Conservation (phyloP, 2,113 vertebrate genomes). For the Burhinus oedicnemus region DNA sequence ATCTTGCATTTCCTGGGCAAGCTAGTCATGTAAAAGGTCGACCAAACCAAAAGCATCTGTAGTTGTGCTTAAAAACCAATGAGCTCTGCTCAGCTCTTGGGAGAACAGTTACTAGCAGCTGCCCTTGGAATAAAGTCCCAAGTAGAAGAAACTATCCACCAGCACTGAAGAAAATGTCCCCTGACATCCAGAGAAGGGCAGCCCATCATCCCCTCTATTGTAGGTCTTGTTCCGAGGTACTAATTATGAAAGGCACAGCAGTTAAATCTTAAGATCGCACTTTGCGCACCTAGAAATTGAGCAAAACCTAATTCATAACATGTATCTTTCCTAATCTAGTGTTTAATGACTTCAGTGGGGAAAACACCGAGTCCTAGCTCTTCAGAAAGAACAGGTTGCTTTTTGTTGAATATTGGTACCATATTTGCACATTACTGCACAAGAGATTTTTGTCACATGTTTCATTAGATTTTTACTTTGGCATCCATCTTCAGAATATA, state of each 20-base stretch:
- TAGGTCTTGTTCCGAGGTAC: not conserved
- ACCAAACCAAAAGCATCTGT: not conserved
- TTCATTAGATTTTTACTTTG: constrained; percentile 38
- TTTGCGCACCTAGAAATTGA: not conserved
- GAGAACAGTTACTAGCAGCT: not conserved
- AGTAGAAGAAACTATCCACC: not conserved
- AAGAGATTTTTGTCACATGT: not conserved
- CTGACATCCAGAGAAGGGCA: not conserved
- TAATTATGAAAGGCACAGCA: not conserved
- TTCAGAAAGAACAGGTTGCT: not conserved
- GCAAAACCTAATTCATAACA: not conserved
- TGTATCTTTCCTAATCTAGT: not conserved
- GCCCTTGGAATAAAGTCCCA: not conserved
- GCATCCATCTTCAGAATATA: constrained; percentile 23
- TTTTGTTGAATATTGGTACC: not conserved
- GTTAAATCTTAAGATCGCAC: not conserved
- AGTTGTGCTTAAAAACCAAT: not conserved
- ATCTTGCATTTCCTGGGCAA: not conserved
- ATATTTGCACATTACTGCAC: not conserved
- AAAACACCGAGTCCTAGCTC: not conserved
- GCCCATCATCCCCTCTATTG: not conserved
- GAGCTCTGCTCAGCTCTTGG: not conserved
- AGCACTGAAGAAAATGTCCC: not conserved
- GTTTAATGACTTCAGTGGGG: not conserved
- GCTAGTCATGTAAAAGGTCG: not conserved